Evolutionary conservation across 1,140 invertebrate genomes (phyloP), one percentile per base, ranked within the genome.

Genomic region (Papilio helenus): DNA sequence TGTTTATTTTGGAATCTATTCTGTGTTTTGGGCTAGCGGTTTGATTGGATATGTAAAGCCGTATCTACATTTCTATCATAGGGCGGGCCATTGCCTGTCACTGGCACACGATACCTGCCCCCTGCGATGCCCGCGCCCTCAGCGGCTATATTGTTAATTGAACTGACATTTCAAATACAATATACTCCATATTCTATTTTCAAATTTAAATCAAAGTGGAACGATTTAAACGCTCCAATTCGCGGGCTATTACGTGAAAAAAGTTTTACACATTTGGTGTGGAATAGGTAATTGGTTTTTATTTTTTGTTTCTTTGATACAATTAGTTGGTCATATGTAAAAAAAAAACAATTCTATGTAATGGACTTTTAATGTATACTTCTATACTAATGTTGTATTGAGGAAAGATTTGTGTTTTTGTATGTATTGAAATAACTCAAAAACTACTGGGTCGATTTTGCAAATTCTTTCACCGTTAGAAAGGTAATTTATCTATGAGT

Each of bases 101-200:
- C 65, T 81, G 80, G 72, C 90, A 89, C 74, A 49, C 80, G 23
- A 79, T 84, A 90, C 86, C 88, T 89, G 81, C 44, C 18, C 51
- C 51, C 51, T 18, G 51, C 51, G 4, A 55, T 8, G 51, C n/a
- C 51, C n/a, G 51, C n/a, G n/a, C 51, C 51, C 51, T 20, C 88
- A 87, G 81, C 39, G 80, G 79, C 80, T 88, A 89, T 87, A 89
- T 89, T 88, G 87, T 86, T 91, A 90, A 91, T 91, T 89, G 88
- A 90, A 89, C 81, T 84, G 83, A 87, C 82, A 86, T 87, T 88
- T 85, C 85, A 84, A 83, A 87, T 83, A 86, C 83, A 86, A 88
- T 82, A 88, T 82, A 82, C 79, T 72, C 76, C 83, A 79, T 81
- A 80, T 85, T 87, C 85, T 86, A 84, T 87, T 85, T 88, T 86